Conservation (phyloP, 2,797 vertebrate species). For the Sebastiscus tertius region DNA sequence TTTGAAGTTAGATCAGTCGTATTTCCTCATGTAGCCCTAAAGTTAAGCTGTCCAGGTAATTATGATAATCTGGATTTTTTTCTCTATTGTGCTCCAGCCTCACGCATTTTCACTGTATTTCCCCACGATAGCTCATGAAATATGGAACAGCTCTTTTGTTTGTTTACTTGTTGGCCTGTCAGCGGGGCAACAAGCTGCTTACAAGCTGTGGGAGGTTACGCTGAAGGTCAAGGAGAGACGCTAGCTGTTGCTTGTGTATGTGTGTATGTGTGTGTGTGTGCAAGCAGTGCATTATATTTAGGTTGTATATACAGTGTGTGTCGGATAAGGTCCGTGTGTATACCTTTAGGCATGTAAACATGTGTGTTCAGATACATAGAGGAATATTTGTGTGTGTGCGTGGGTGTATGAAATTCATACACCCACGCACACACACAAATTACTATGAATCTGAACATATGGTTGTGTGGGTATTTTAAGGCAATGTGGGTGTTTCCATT, state of each 20-base stretch:
- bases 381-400: background rate
- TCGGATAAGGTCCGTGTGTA: background rate
- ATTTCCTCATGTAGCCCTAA: constrained; percentile 1
- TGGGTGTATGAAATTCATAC: background rate
- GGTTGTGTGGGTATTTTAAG: background rate
- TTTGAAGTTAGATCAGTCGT: background rate
- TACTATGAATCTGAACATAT: background rate
- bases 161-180: constrained; percentile 59
- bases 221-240: constrained; percentile 53
- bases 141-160: constrained; percentile 62
- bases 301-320: background rate
- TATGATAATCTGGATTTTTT: constrained; percentile 37
- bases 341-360: background rate
- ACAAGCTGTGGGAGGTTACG: constrained; percentile 42
- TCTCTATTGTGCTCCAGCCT: constrained; percentile 24
- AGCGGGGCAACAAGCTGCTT: constrained; percentile 35
- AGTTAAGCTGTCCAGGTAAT: constrained; percentile 28
- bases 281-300: background rate
- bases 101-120: constrained; percentile 1
- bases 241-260: background rate
- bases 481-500: background rate
- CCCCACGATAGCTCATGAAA: constrained; percentile 56
- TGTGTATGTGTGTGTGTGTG: background rate
- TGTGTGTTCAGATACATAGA: background rate
- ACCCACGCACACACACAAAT: too few relatives aligned